These are phyloP conservation scores for Henricia sp. DNA, from an alignment of 53 echinoderm and acorn worm genomes.

Conservation along the genomic window DNA sequence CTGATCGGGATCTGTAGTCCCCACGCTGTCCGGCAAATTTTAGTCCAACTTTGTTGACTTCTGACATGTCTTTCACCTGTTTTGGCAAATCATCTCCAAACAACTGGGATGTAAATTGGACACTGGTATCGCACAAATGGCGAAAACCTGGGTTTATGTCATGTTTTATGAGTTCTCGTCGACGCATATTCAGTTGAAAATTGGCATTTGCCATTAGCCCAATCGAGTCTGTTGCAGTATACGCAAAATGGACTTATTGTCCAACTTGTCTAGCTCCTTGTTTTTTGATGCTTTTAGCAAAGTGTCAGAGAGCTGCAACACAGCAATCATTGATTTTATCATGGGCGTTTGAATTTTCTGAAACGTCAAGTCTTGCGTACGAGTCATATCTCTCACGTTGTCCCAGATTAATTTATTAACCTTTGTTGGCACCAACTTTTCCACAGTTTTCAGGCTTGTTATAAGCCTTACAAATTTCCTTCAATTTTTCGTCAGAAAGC, in stretches of 20 bases:
- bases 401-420: slow-evolving; percentile 21
- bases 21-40: not conserved
- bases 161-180: slow-evolving; percentile 34
- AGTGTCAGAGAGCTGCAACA: not conserved
- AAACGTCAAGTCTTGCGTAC: slow-evolving; percentile 10
- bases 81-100: slow-evolving; percentile 59
- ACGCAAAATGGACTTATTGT: slow-evolving; percentile 2
- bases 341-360: slow-evolving; percentile 19
- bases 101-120: slow-evolving; percentile 33
- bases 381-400: slow-evolving; percentile 1
- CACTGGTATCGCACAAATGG: slow-evolving; percentile 34
- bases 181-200: slow-evolving; percentile 24
- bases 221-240: slow-evolving; percentile 27
- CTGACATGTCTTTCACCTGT: slow-evolving; percentile 35
- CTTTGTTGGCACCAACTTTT: slow-evolving; percentile 6
- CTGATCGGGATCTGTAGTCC: slow-evolving; percentile 1
- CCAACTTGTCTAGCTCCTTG: slow-evolving; percentile 32
- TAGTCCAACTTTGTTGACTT: slow-evolving; percentile 18
- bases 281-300: slow-evolving; percentile 3
- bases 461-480: not conserved
- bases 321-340: not conserved
- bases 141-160: slow-evolving; percentile 27
- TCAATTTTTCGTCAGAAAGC: slow-evolving; percentile 2
- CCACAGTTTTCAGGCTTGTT: slow-evolving; percentile 6
- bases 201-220: slow-evolving; percentile 34